A percentile compares a stretch with the other conserved stretches of the same genome.
Evolutionary conservation across 2,888 invertebrate genomes (phyloP).

Genomic region (Chrysotoxum bicinctum): DNA sequence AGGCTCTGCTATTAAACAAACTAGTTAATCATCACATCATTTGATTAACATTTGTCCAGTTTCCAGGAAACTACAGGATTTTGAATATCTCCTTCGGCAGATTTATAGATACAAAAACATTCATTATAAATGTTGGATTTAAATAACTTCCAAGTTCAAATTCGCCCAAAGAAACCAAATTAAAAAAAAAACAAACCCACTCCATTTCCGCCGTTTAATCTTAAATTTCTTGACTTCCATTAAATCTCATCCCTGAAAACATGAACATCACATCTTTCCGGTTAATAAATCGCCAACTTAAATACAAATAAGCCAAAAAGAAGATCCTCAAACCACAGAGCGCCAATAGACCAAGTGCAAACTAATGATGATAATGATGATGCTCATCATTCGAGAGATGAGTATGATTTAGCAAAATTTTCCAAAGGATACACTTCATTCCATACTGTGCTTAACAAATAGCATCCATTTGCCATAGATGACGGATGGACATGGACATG

Average conservation of each 20-base stretch:
- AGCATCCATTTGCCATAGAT: constrained; percentile 68
- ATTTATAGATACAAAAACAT: no score
- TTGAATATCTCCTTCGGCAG: no score
- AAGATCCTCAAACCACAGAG: constrained; percentile 27
- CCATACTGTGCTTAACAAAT: constrained; percentile 42
- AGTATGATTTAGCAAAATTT: constrained; percentile 63
- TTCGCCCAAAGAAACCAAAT: not conserved
- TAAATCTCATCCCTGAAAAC: constrained; percentile 10
- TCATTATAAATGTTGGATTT: no score
- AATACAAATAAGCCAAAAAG: constrained; percentile 46
- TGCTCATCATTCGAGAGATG: constrained; percentile 61
- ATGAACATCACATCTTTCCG: constrained; percentile 15
- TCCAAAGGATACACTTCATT: constrained; percentile 43
- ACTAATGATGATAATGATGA: constrained; percentile 64
- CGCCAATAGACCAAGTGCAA: constrained; percentile 47
- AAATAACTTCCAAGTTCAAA: no score
- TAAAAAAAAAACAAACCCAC: not conserved
- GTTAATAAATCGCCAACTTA: constrained; percentile 61
- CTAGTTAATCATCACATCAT: no score
- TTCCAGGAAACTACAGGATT: no score
- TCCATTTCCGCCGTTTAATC: not conserved
- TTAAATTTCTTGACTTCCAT: constrained; percentile 8
- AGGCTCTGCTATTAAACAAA: no score
- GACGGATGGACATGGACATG: constrained; percentile 58
- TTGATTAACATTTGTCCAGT: no score